These are phyloP conservation scores for Dryomyza anilis DNA, from an alignment of 2,888 invertebrate species.

Conservation along the genomic window DNA sequence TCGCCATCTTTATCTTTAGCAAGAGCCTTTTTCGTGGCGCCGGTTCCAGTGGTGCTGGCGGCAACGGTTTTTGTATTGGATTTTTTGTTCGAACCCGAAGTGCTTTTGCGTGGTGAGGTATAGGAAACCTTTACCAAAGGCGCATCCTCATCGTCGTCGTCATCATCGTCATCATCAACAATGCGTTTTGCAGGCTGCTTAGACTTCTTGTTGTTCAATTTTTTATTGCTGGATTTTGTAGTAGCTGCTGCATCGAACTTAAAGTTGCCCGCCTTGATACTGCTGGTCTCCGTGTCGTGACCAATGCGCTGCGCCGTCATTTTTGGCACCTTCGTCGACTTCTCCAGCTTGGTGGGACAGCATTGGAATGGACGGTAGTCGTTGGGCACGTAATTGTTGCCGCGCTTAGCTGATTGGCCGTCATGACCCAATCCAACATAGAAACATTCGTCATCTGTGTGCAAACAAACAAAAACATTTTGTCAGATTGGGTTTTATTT, in stretches of 20 bases:
- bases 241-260: conserved; percentile 43
- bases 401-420: conserved; percentile 57
- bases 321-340: conserved; percentile 80
- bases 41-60: conserved; percentile 36
- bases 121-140: conserved; percentile 58
- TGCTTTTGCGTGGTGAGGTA: conserved; percentile 47
- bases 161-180: conserved; percentile 40
- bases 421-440: conserved; percentile 93
- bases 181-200: conserved; percentile 34
- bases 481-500: conserved; percentile 64
- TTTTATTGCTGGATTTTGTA: conserved; percentile 31
- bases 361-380: conserved; percentile 89
- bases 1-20: conserved; percentile 57
- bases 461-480: conserved; percentile 77
- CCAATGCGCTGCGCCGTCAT: conserved; percentile 65
- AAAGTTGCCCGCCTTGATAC: conserved; percentile 48
- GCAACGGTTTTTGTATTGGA: conserved; percentile 40
- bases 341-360: conserved; percentile 84
- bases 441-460: conserved; percentile 95
- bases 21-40: conserved; percentile 59
- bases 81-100: conserved; percentile 35
- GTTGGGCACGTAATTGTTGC: conserved; percentile 63
- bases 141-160: conserved; percentile 43
- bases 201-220: conserved; percentile 34
- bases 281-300: conserved; percentile 48